Evolutionary conservation across 2,797 vertebrate species (phyloP), one percentile per base, ranked within the genome.

Genomic region (Myripristis murdjan): DNA sequence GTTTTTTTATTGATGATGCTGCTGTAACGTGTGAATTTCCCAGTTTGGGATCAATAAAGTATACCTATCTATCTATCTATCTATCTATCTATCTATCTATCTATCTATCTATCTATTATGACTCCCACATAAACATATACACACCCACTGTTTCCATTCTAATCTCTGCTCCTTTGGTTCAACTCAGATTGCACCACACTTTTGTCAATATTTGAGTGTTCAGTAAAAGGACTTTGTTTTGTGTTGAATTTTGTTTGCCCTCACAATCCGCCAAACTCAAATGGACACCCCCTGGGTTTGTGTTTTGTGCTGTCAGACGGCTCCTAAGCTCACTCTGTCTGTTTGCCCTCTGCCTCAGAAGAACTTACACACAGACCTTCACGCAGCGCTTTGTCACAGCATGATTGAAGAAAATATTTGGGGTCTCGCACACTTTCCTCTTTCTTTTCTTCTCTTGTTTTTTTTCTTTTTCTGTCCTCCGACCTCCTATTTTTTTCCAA

Each of bases 341-440:
- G 33, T 82, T 60, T 66, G 73, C 68, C 59, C 68, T 75, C 62
- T 55, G 61, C 75, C 64, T 77, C 14, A 78, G 77, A 82, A 56
- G 33, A 35, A 52, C 49, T 43, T 64, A 46, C 65, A 46, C 39
- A n/a, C 73, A 65, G 73, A 82, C 70, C 71, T 59, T 73, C 66
- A 66, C 62, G 52, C 53, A 67, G 75, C 51, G 66, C 79, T 77
- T 66, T 82, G 76, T 81, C 82, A 48, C 86, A 83, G 83, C 64
- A 33, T 68, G 84, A 64, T 39, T 22, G 59, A 64, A 55, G 57
- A 70, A 61, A 75, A 54, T 65, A 82, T 77, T 75, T 67, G 11
- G 33, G 53, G n/a, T 81, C 65, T 76, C 0, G 3, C 49, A 64
- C 58, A 51, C 35, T 41, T 48, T 37, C 67, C 39, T 72, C 26